Conservation (phyloP, 2,797 vertebrate species). For the Buphagus erythrorhynchus region DNA sequence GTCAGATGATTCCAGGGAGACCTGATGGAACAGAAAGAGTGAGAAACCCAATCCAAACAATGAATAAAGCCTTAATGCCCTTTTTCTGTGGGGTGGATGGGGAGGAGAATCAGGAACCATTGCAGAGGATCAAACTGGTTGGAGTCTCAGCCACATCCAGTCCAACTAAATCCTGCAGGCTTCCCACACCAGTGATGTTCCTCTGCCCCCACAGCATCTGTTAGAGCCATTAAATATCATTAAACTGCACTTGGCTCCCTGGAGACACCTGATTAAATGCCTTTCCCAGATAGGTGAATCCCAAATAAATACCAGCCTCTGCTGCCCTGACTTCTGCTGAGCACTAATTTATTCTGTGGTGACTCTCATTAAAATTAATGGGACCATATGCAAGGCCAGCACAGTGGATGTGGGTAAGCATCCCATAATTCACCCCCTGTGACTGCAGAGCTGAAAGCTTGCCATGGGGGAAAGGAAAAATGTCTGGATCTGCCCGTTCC, state of each 20-base stretch:
- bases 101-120: not conserved
- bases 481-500: not conserved
- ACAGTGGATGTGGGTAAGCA: not conserved
- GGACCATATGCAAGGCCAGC: not conserved
- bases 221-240: conserved; percentile 24
- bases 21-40: not conserved
- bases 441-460: not conserved
- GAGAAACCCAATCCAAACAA: not conserved
- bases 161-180: not conserved
- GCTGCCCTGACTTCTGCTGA: conserved; percentile 9
- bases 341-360: not conserved
- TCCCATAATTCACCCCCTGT: not conserved
- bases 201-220: conserved; percentile 37
- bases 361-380: not conserved
- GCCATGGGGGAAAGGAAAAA: not conserved
- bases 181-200: not conserved
- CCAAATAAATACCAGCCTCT: not conserved
- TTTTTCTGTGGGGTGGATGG: not conserved
- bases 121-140: not conserved
- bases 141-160: not conserved
- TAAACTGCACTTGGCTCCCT: not conserved
- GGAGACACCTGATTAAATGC: not conserved
- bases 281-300: conserved; percentile 14
- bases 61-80: not conserved
- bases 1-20: not conserved